Evolutionary conservation across 2,797 vertebrate genomes (phyloP), one percentile per base, ranked within the genome.

Genomic region (Etheostoma perlongum): DNA sequence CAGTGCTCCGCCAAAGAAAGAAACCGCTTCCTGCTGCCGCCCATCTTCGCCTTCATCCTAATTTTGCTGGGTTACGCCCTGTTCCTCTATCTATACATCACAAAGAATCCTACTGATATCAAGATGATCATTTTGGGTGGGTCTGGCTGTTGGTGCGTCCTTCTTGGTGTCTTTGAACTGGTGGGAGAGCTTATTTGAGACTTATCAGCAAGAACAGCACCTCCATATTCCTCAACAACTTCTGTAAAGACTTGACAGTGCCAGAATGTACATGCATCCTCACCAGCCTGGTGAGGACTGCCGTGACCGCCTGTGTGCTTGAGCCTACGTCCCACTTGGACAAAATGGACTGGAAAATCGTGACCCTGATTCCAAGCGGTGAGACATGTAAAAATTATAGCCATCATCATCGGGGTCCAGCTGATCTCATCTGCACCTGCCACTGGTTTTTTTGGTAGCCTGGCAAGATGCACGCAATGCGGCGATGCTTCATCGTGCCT

Each of bases 401-500:
- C 13, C 60, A 80, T 86, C 64, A 85, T 88, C 63, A 52, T 94
- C 11, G 88, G 69, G 4, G 78, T 94, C 64, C 95, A 95, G 88
- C 88, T 93, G 30, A 12, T 83, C 52, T 94, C 94, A 57, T 95
- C 94, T 0, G 90, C 72, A 1, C 62, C 67, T 95, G 94, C 73
- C 91, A 90, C 42, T 94, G 93, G 93, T 92, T 95, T 80, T 83
- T 2, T 57, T 95, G 25, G 85, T 78, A 2, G 93, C 93, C 27
- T 95, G n/a, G 94, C 33, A 96, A 96, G 85, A 95, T 96, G 92
- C 94, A 95, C 3, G 89, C 89, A 33, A 10, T 95, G 60, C 85
- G 89, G 1, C 86, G 88, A 0, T 87, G 94, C 85, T 96, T 95
- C 68, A 59, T 92, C 2, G 2, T 93, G 5, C 94, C 95, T 47